Evolutionary conservation across 2,888 invertebrate genomes (phyloP).

Genomic region (Scrobipalpa atriplicella): DNA sequence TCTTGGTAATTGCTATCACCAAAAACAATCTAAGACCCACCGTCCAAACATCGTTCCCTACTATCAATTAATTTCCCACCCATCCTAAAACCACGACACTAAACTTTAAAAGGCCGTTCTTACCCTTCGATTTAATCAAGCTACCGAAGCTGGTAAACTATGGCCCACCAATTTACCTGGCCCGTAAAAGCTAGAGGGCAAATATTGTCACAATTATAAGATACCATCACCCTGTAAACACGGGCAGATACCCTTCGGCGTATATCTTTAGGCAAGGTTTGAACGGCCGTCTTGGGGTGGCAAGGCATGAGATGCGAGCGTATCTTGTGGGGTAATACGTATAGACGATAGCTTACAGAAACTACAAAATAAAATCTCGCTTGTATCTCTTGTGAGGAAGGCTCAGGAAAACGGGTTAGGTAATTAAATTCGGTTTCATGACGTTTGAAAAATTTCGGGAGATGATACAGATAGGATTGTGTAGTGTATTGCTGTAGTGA

Average conservation of each 20-base stretch:
- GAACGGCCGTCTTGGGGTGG: constrained; percentile 51
- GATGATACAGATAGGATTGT: no score
- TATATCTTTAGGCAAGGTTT: constrained; percentile 62
- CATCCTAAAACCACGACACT: constrained; percentile 4
- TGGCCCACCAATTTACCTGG: constrained; percentile 61
- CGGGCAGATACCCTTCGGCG: constrained; percentile 70
- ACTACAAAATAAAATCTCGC: no score
- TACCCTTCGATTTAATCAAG: constrained; percentile 59
- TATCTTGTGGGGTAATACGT: neutral
- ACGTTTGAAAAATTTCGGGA: no score
- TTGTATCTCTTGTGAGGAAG: no score
- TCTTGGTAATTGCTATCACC: no score
- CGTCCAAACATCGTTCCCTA: neutral
- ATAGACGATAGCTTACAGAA: neutral
- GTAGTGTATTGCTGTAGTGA: no score
- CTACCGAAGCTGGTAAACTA: constrained; percentile 32
- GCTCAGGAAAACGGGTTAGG: no score
- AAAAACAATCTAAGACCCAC: no score
- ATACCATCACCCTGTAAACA: constrained; percentile 78
- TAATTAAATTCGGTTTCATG: no score
- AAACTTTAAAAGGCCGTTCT: constrained; percentile 32
- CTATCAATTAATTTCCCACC: neutral
- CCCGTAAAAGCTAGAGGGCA: constrained; percentile 53
- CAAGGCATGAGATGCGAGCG: neutral
- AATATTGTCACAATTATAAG: constrained; percentile 81